Percentiles rank a stretch among this genome's conserved stretches.
phyloP scores from a whole-genome alignment of 2,113 vertebrate genomes.

The Sclerurus mexicanus region DNA sequence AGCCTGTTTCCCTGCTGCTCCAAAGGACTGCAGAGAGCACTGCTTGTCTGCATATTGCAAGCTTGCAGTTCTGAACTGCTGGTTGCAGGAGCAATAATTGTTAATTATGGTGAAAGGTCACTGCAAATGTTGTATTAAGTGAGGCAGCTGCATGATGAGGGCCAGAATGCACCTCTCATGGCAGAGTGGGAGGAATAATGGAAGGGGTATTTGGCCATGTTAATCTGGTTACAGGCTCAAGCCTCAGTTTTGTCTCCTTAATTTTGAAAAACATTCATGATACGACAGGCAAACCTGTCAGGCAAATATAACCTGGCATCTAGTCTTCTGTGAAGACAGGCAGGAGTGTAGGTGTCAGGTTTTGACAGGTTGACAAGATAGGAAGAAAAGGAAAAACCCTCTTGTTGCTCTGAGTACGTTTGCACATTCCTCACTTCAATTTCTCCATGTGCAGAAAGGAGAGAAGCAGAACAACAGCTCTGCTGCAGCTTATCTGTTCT shows the following conservation, averaged over 20 bases:
- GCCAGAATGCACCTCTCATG: neutral
- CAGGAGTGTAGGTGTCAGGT: neutral
- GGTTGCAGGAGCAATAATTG: neutral
- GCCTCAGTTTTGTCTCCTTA: neutral
- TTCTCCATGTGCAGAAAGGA: neutral
- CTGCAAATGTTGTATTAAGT: neutral
- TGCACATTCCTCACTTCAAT: neutral
- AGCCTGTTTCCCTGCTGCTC: neutral
- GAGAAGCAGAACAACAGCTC: neutral
- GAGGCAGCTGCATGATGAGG: neutral
- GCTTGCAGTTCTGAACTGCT: neutral
- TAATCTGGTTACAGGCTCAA: neutral
- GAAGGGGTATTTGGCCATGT: neutral
- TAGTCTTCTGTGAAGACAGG: neutral
- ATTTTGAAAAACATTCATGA: neutral
- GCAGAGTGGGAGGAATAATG: neutral
- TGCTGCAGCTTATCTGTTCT: neutral
- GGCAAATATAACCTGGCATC: neutral
- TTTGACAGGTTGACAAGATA: neutral
- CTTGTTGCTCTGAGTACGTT: neutral
- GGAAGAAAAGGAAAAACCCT: neutral
- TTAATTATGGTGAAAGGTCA: neutral
- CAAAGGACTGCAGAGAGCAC: neutral
- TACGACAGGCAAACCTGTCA: neutral
- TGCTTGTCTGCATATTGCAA: neutral